Conservation (phyloP, 2,797 vertebrate genomes). For the Gobio occitaniae region DNA sequence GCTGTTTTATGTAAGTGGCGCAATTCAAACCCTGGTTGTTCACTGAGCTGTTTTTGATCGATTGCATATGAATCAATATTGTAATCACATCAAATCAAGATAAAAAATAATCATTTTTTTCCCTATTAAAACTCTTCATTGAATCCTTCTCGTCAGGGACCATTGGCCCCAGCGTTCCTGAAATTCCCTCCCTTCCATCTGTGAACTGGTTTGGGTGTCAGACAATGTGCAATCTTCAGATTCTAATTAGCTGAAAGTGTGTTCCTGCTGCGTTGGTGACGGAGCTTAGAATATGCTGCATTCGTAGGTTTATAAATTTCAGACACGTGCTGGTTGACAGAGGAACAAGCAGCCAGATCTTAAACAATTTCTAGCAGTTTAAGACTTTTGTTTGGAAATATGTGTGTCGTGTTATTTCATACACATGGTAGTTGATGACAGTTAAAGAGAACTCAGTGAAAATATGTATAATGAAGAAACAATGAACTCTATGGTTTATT, state of each 20-base stretch:
- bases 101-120: neutral
- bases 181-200: constrained; percentile 55
- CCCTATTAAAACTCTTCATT: constrained; percentile 25
- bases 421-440: constrained; percentile 5
- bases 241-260: constrained; percentile 60
- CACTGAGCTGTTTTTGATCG: constrained; percentile 2
- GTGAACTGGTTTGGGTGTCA: constrained; percentile 56
- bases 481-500: neutral
- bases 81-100: constrained; percentile 14
- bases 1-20: neutral
- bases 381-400: constrained; percentile 25
- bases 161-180: constrained; percentile 39
- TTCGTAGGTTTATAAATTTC: constrained; percentile 38
- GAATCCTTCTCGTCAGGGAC: constrained; percentile 33
- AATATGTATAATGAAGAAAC: neutral
- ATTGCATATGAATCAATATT: constrained; percentile 16
- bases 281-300: constrained; percentile 56
- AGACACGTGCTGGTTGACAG: constrained; percentile 33
- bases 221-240: constrained; percentile 55
- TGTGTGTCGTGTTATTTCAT: neutral
- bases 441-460: neutral
- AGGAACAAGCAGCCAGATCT: constrained; percentile 8
- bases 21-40: neutral
- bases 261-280: constrained; percentile 52
- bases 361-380: neutral